Conservation (phyloP, 2,113 vertebrate species). For the Macquaria ambigua region DNA sequence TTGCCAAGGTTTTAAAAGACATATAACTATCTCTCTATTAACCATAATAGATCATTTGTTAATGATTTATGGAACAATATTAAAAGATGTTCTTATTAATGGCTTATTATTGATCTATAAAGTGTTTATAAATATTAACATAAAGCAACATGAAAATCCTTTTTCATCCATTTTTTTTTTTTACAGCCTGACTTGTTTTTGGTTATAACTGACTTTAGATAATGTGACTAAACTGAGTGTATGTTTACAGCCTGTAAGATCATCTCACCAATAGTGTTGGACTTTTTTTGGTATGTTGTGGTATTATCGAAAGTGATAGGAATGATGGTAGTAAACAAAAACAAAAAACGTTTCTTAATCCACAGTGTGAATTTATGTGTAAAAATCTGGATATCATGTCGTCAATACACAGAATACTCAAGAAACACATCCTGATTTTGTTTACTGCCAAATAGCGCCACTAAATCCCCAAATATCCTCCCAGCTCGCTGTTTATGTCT, state of each 20-base stretch:
- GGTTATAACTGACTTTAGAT: no score
- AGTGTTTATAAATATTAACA: neutral
- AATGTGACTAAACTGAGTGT: no score
- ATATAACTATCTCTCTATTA: neutral
- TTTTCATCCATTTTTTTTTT: no score
- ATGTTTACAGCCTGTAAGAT: no score
- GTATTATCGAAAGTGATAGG: neutral
- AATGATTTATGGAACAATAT: no score
- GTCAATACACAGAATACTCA: neutral
- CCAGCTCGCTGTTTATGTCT: neutral
- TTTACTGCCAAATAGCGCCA: neutral
- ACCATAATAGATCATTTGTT: no score
- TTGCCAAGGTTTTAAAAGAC: neutral
- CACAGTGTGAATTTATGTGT: no score
- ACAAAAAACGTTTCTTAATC: neutral
- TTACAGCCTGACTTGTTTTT: no score
- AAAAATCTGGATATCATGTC: neutral
- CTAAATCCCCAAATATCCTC: neutral
- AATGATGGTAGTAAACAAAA: neutral
- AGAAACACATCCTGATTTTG: neutral
- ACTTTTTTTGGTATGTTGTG: neutral
- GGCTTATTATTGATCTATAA: neutral
- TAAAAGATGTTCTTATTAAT: neutral
- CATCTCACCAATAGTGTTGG: neutral
- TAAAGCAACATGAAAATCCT: neutral